Conservation (phyloP, 53 echinoderm and acorn worm genomes). For the Actinopyga echinites region DNA sequence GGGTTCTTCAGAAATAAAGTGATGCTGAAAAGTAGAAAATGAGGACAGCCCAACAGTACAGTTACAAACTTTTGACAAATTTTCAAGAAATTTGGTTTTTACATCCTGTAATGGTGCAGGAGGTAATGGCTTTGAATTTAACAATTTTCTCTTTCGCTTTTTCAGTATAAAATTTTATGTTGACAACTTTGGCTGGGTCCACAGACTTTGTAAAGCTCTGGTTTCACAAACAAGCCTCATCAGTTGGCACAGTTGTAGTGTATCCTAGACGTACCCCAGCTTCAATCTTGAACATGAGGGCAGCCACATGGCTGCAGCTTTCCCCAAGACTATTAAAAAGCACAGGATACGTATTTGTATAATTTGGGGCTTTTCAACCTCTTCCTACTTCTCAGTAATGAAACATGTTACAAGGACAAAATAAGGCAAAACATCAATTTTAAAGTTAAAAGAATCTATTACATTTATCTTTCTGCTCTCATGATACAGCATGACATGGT, state of each 20-base stretch:
- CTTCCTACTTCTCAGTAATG: too few species aligned
- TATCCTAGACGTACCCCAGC: constrained; percentile 43
- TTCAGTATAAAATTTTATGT: neutral
- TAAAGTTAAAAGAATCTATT: too few species aligned
- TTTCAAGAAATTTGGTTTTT: neutral
- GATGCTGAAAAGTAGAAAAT: neutral
- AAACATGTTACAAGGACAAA: too few species aligned
- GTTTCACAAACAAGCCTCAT: constrained; percentile 2
- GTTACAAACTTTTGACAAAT: neutral
- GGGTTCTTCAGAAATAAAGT: neutral
- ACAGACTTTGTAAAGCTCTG: neutral
- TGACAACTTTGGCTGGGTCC: neutral
- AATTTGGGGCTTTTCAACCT: too few species aligned
- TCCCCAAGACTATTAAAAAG: constrained; percentile 10
- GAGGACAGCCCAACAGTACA: neutral
- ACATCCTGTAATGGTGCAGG: neutral
- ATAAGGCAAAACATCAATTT: too few species aligned
- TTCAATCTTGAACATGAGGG: constrained; percentile 40
- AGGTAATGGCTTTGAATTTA: too few species aligned
- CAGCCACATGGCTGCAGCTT: constrained; percentile 32
- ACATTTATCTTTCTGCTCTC: too few species aligned
- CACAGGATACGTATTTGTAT: too few species aligned
- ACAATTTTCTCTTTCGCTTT: neutral
- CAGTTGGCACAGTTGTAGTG: constrained; percentile 32
- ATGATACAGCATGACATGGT: too few species aligned